These are phyloP conservation scores for Cheilosia pagana DNA, from an alignment of 2,888 invertebrate species.

Conservation along the genomic window DNA sequence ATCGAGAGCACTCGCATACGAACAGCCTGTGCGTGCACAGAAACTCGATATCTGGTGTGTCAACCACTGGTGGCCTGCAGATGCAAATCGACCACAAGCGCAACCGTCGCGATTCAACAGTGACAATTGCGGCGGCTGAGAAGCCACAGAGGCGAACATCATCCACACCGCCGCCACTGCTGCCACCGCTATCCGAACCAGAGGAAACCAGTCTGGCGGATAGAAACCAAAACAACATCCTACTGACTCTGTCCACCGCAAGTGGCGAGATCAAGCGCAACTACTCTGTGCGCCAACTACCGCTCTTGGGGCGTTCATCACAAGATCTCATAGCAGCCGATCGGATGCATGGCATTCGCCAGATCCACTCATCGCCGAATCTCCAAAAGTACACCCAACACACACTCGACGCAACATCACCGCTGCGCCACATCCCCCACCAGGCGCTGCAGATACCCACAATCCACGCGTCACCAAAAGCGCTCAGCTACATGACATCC, in stretches of 20 bases:
- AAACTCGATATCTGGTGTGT: slow-evolving; percentile 81
- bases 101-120: slow-evolving; percentile 81
- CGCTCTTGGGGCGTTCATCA: slow-evolving; percentile 81
- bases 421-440: slow-evolving; percentile 76
- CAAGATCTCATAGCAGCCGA: slow-evolving; percentile 80
- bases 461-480: slow-evolving; percentile 83
- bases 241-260: slow-evolving; percentile 82
- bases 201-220: slow-evolving; percentile 76
- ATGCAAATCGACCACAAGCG: slow-evolving; percentile 82
- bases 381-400: slow-evolving; percentile 81
- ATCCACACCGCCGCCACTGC: slow-evolving; percentile 47
- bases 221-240: slow-evolving; percentile 80
- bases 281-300: slow-evolving; percentile 82
- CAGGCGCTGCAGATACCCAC: slow-evolving; percentile 81
- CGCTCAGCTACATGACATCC: slow-evolving; percentile 86
- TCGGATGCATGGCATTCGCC: slow-evolving; percentile 80
- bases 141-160: slow-evolving; percentile 59
- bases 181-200: slow-evolving; percentile 50
- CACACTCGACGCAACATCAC: slow-evolving; percentile 77
- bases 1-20: slow-evolving; percentile 71
- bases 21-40: slow-evolving; percentile 80
- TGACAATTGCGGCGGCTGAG: slow-evolving; percentile 75
- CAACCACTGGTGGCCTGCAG: slow-evolving; percentile 81
- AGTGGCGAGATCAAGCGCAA: slow-evolving; percentile 83
- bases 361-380: slow-evolving; percentile 83